Evolutionary conservation across 2,888 invertebrate genomes (phyloP), one percentile per base, ranked within the genome.

Genomic region (Cheiracanthium punctorium): DNA sequence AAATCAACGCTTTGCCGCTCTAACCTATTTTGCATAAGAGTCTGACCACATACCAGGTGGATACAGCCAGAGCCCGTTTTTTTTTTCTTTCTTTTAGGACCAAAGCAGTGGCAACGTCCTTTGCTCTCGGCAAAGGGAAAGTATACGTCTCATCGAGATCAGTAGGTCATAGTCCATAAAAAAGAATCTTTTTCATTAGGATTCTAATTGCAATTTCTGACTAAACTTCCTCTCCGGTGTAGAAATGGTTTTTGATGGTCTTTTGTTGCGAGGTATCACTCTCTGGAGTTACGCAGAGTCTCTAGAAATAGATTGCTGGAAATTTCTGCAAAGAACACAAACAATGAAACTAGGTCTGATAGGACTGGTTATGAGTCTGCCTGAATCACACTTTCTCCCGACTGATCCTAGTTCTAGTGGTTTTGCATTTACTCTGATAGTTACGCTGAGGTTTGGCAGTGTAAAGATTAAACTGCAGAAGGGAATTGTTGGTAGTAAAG

Each of bases 81-180:
- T n/a, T 37, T 10, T 7, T 37, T 7, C 37, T 4, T 37, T 37
- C 10, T 37, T 37, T 37, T 37, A 37, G n/a, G 37, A 37, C 10
- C 4, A 58, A 1, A 20, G 37, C 24, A 32, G 71, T 73, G 84
- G 69, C 84, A 85, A 85, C 37, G 84, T 69, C 79, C 84, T 79
- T 70, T 58, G 74, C 79, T 41, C 29, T 28, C 41, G 70, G 74
- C 79, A 73, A 69, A 43, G 82, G 82, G 74, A 85, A 85, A 85
- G 84, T 79, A 28, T n/a, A 33, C 5, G 10, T 37, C 29, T 24
- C 71, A 71, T 71, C 33, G 58, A 67, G 84, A 79, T 85, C 33
- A 85, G 79, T 85, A 69, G 84, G 84, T 79, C 84, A 85, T 24
- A 74, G 79, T 76, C 77, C 76, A 71, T 71, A 82, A 77, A 75